Evolutionary conservation across 2,797 vertebrate genomes (phyloP).

Genomic region (Lepidocolaptes lacrymiger): DNA sequence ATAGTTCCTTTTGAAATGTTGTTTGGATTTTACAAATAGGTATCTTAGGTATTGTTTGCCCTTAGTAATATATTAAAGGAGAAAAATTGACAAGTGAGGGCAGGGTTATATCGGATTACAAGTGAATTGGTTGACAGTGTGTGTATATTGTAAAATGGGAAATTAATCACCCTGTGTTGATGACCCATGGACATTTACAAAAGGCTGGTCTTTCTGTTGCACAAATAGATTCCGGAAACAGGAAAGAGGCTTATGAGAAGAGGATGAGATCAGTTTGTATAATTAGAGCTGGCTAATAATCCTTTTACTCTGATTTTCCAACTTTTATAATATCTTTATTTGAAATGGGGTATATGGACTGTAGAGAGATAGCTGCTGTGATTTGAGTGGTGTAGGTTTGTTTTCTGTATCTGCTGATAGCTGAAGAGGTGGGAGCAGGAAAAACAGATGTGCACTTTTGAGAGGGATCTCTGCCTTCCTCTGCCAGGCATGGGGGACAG

Average conservation of each 20-base stretch:
- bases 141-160: slow-evolving; percentile 5
- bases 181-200: slow-evolving; percentile 34
- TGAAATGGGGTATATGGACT: background rate
- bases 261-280: slow-evolving; percentile 86
- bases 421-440: background rate
- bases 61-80: background rate
- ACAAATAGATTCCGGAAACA: slow-evolving; percentile 71
- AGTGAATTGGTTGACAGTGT: background rate
- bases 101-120: background rate
- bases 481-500: background rate
- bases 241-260: slow-evolving; percentile 80
- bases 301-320: slow-evolving; percentile 78
- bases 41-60: background rate
- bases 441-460: background rate
- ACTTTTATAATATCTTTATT: slow-evolving; percentile 18
- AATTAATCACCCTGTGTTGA: slow-evolving; percentile 7
- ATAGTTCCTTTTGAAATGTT: background rate
- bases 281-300: slow-evolving; percentile 85
- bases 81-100: background rate
- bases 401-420: background rate
- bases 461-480: background rate
- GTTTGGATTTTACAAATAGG: background rate
- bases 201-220: slow-evolving; percentile 48
- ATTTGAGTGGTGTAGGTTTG: background rate
- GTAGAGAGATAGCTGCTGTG: background rate